phyloP scores from a whole-genome alignment of 2,797 vertebrate species.

The Bryconaethiops microstoma region DNA sequence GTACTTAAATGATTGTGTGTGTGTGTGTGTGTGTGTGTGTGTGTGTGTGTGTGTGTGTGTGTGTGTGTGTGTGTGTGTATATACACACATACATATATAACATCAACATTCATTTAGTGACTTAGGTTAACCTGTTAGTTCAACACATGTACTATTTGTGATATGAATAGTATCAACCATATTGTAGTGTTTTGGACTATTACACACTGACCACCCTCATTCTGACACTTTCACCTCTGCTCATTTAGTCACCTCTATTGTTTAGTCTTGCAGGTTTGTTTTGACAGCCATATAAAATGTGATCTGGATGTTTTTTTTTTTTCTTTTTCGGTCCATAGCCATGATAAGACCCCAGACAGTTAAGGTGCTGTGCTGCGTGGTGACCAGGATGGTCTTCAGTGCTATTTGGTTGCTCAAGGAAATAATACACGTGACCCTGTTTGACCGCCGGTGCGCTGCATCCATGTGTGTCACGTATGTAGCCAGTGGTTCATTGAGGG shows the following conservation, averaged over 20 bases:
- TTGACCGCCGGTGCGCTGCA: slow-evolving; percentile 35
- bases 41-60: no score
- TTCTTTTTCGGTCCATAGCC: slow-evolving; percentile 56
- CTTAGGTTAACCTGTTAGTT: background rate
- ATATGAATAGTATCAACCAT: background rate
- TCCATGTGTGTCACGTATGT: slow-evolving; percentile 28
- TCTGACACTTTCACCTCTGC: slow-evolving; percentile 56
- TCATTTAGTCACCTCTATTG: slow-evolving; percentile 49
- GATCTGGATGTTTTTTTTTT: slow-evolving; percentile 58
- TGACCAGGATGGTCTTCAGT: slow-evolving; percentile 9
- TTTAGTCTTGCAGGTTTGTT: slow-evolving; percentile 76
- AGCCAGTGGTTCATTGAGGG: slow-evolving; percentile 47
- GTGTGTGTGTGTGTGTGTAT: no score
- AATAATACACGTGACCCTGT: slow-evolving; percentile 48
- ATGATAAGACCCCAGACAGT: slow-evolving; percentile 22
- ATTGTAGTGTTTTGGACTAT: background rate
- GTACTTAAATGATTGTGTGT: no score
- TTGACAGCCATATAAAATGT: slow-evolving; percentile 70
- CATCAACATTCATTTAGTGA: background rate
- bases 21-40: no score
- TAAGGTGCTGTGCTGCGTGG: slow-evolving; percentile 16
- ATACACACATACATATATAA: no score
- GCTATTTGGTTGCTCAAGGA: slow-evolving; percentile 33
- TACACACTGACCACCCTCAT: slow-evolving; percentile 4
- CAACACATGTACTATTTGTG: background rate